Percentiles rank a stretch among this genome's conserved stretches.
These are phyloP conservation scores for Osmerus mordax DNA, from an alignment of 2,113 vertebrate genomes.

Conservation along the genomic window DNA sequence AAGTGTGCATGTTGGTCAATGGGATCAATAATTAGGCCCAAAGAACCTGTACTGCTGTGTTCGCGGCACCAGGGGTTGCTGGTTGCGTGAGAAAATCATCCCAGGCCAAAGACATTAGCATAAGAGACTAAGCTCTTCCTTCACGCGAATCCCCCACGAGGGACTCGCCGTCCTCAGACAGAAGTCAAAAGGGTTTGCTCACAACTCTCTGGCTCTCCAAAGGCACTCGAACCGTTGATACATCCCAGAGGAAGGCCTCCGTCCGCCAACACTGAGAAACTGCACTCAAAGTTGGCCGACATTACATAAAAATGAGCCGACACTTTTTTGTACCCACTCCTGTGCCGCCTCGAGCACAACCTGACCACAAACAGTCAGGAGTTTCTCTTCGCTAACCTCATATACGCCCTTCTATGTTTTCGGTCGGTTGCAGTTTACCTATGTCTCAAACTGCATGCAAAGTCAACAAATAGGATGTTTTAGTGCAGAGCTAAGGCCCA, in stretches of 20 bases:
- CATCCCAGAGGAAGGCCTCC: conserved; percentile 16
- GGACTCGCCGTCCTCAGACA: conserved; percentile 12
- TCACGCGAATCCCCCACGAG: not conserved
- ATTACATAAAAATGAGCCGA: conserved; percentile 9
- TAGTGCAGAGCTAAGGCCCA: conserved; percentile 21
- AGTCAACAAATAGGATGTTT: conserved; percentile 37
- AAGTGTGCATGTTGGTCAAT: not conserved
- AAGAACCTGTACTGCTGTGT: not conserved
- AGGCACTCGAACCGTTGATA: conserved; percentile 12
- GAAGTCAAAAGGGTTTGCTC: conserved; percentile 29
- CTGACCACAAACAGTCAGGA: too few species aligned
- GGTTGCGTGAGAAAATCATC: not conserved
- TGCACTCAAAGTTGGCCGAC: conserved; percentile 22
- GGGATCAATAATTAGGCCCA: not conserved
- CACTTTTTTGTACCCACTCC: not conserved
- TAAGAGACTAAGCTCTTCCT: not conserved
- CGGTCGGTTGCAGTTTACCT: too few species aligned
- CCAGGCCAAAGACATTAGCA: conserved; percentile 15
- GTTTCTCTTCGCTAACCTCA: too few species aligned
- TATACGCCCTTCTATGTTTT: too few species aligned
- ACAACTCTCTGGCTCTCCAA: conserved; percentile 5
- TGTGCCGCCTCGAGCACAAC: not conserved
- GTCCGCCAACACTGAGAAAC: conserved; percentile 23
- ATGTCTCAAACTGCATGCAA: conserved; percentile 2
- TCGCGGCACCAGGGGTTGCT: not conserved